Percentiles rank a stretch among this genome's conserved stretches.
These are phyloP conservation scores for Lamprotornis superbus DNA, from an alignment of 2,113 vertebrate genomes.

Conservation along the genomic window DNA sequence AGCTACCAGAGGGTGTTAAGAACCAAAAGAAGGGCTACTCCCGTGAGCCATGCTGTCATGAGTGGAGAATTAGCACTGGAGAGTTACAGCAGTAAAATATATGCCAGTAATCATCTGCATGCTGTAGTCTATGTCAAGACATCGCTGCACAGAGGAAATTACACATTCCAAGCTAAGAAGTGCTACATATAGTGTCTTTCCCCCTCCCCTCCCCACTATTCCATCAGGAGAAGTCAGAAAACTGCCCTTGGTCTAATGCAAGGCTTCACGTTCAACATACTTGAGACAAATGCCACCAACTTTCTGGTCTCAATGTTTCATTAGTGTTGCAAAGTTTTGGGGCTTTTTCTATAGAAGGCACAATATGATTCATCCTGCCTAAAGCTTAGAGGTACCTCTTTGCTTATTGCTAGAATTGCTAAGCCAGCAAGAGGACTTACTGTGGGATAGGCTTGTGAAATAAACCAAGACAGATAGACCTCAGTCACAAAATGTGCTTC, in stretches of 20 bases:
- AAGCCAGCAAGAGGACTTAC: not conserved
- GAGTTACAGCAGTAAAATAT: not conserved
- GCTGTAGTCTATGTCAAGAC: not conserved
- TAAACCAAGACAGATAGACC: slow-evolving; percentile 14
- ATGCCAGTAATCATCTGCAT: not conserved
- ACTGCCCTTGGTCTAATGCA: not conserved
- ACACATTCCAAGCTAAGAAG: not conserved
- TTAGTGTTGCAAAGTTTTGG: not conserved
- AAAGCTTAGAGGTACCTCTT: not conserved
- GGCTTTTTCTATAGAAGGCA: not conserved
- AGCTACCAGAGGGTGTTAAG: not conserved
- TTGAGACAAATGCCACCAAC: not conserved
- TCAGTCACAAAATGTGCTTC: not conserved
- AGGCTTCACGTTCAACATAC: not conserved
- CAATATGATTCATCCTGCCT: not conserved
- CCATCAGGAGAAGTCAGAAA: not conserved
- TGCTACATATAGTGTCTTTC: not conserved
- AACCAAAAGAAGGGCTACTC: not conserved
- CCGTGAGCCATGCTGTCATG: not conserved
- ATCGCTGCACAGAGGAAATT: not conserved
- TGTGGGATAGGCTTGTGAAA: not conserved
- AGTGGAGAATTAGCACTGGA: not conserved
- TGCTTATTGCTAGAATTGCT: not conserved
- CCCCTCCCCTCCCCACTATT: not conserved
- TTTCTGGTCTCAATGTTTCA: not conserved